Conservation (phyloP, 2,797 vertebrate genomes). For the Rhinatrema bivittatum region DNA sequence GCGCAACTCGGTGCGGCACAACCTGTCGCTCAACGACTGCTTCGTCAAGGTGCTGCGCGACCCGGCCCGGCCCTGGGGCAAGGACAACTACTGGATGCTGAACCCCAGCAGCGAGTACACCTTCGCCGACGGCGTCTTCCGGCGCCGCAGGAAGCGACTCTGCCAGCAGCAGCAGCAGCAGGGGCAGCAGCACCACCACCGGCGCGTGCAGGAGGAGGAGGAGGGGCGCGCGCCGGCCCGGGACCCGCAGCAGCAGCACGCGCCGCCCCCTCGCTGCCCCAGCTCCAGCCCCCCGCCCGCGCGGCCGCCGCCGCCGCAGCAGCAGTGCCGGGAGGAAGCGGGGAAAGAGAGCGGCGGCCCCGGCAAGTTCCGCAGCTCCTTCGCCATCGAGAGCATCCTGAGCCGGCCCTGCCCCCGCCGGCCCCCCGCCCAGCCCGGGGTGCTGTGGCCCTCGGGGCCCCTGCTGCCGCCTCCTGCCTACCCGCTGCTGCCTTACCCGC, state of each 20-base stretch:
- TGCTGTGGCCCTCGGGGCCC: slow-evolving; percentile 55
- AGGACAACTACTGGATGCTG: slow-evolving; percentile 98
- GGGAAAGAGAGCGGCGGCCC: slow-evolving; percentile 47
- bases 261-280: too few species aligned
- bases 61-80: slow-evolving; percentile 91
- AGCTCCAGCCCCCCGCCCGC: background rate
- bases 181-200: too few species aligned
- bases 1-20: slow-evolving; percentile 94
- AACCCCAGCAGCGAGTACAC: slow-evolving; percentile 97
- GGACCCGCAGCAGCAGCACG: too few species aligned
- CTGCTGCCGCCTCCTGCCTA: slow-evolving; percentile 46
- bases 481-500: slow-evolving; percentile 51
- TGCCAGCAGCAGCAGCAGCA: slow-evolving; percentile 56
- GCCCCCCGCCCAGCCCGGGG: slow-evolving; percentile 16
- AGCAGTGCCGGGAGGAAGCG: slow-evolving; percentile 9
- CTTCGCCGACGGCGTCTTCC: slow-evolving; percentile 93
- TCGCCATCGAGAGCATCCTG: slow-evolving; percentile 91
- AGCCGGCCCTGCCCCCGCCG: slow-evolving; percentile 79
- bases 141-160: slow-evolving; percentile 89
- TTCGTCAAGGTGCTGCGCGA: slow-evolving; percentile 90
- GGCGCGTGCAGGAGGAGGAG: background rate
- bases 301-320: background rate
- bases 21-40: slow-evolving; percentile 88
- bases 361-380: slow-evolving; percentile 83
- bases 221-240: background rate